Percentiles rank a stretch among this genome's conserved stretches.
Conservation (phyloP, 2,888 invertebrate species). For the Ophion slaviceki region DNA sequence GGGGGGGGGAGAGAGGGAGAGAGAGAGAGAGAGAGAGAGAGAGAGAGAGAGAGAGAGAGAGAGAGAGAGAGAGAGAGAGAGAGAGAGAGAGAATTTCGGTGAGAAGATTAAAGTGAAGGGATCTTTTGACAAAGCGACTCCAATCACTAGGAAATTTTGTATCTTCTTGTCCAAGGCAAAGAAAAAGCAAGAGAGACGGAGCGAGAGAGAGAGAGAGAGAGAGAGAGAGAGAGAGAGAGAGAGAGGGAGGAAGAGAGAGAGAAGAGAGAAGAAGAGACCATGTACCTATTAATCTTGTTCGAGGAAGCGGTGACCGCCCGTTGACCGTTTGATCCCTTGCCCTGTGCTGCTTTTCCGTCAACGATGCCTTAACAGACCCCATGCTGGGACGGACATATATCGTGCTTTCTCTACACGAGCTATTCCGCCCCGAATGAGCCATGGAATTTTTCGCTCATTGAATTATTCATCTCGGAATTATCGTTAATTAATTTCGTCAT, state of each 20-base stretch:
- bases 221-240: too few species aligned
- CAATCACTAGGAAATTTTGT: constrained; percentile 8
- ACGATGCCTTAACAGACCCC: not conserved
- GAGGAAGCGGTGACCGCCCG: constrained; percentile 32
- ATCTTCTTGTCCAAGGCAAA: constrained; percentile 21
- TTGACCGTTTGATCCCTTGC: constrained; percentile 35
- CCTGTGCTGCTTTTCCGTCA: constrained; percentile 30
- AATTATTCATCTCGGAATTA: too few species aligned
- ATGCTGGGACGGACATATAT: not conserved
- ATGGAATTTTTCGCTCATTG: too few species aligned
- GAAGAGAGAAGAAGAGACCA: constrained; percentile 13
- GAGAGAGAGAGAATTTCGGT: not conserved
- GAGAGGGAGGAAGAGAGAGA: too few species aligned
- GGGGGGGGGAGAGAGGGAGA: too few species aligned
- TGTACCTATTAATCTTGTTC: constrained; percentile 55
- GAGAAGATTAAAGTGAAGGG: not conserved
- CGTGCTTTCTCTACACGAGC: too few species aligned
- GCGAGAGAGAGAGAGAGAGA: too few species aligned
- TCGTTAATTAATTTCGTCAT: too few species aligned
- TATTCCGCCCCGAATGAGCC: too few species aligned
- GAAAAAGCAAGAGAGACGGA: too few species aligned
- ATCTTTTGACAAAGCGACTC: constrained; percentile 7
- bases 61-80: not conserved
- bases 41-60: too few species aligned
- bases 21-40: too few species aligned